Conservation (phyloP, 1,140 invertebrate species). For the Thalassaphorura encarpata region DNA sequence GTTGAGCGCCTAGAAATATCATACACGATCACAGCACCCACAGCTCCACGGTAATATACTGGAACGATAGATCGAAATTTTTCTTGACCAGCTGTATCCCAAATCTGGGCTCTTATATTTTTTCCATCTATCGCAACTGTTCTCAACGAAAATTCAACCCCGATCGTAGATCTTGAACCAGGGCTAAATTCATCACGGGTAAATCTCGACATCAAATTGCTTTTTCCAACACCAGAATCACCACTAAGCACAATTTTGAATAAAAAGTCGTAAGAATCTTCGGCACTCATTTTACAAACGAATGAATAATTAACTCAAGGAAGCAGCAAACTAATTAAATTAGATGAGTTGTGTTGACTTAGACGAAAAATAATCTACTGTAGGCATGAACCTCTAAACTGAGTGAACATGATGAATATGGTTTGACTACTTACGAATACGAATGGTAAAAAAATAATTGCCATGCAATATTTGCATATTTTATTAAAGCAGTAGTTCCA, state of each 20-base stretch:
- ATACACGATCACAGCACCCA: constrained; percentile 89
- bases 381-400: too few relatives aligned
- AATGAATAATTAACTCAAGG: too few relatives aligned
- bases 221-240: constrained; percentile 99
- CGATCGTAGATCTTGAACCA: constrained; percentile 99
- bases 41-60: constrained; percentile 91
- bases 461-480: too few relatives aligned
- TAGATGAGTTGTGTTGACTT: too few relatives aligned
- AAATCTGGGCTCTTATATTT: constrained; percentile 45
- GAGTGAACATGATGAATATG: too few relatives aligned
- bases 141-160: constrained; percentile 98
- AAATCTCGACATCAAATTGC: constrained; percentile 96
- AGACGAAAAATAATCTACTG: too few relatives aligned
- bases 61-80: constrained; percentile 92
- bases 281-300: too few relatives aligned
- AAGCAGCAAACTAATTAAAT: too few relatives aligned
- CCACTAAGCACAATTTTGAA: constrained; percentile 99
- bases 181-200: constrained; percentile 99
- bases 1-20: constrained; percentile 99
- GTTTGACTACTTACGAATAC: too few relatives aligned
- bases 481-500: too few relatives aligned
- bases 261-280: constrained; percentile 99
- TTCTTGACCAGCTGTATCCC: constrained; percentile 69
- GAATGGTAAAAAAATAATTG: too few relatives aligned
- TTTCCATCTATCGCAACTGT: constrained; percentile 96